phyloP scores from a whole-genome alignment of 1,140 invertebrate genomes.

The Brachionus sp. region DNA sequence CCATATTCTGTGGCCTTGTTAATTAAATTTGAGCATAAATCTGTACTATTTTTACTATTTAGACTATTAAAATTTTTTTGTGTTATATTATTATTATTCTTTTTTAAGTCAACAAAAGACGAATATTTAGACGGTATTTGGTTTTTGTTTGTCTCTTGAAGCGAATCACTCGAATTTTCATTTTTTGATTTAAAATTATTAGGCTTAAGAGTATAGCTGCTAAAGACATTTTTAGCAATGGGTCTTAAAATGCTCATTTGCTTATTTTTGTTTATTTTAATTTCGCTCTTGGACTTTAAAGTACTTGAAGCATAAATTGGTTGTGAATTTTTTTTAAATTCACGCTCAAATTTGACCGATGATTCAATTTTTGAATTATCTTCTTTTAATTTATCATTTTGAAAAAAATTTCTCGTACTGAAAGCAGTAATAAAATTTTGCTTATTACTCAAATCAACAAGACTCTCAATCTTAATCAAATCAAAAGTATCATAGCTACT shows the following conservation, averaged over 20 bases:
- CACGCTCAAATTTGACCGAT: neutral
- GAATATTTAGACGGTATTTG: conserved; percentile 24
- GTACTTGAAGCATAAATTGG: neutral
- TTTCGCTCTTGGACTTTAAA: conserved; percentile 17
- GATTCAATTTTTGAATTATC: neutral
- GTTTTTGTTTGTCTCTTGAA: neutral
- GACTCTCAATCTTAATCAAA: conserved; percentile 9
- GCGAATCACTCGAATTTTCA: neutral
- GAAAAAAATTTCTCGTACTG: conserved; percentile 19
- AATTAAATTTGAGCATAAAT: neutral
- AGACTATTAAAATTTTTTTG: conserved; percentile 4
- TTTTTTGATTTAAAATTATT: neutral
- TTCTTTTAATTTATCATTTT: neutral
- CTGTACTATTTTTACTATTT: neutral
- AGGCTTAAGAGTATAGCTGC: neutral
- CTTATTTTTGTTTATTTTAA: neutral
- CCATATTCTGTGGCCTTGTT: neutral
- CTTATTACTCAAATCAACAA: neutral
- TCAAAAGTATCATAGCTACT: neutral
- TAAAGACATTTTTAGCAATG: neutral
- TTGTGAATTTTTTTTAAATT: neutral
- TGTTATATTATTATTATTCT: neutral
- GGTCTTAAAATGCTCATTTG: neutral
- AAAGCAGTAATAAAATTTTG: conserved; percentile 26
- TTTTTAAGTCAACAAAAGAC: conserved; percentile 11